Base-by-base conservation (phyloP, 2,888 invertebrate species). In the Xestobium rufovillosum region DNA sequence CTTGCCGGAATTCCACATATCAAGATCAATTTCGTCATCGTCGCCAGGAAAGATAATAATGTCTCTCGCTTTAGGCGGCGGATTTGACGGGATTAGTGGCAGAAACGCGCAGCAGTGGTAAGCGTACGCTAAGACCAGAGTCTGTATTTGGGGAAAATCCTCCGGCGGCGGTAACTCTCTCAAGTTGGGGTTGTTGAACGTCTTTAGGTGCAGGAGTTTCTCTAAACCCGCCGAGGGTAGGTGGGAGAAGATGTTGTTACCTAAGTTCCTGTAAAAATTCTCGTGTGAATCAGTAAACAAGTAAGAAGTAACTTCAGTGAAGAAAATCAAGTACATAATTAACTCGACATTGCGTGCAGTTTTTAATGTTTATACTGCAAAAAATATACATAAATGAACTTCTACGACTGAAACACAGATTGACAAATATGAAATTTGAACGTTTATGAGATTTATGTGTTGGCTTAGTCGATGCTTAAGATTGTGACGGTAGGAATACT, bases 81-180 rank as follows among this genome's bases (percentile, higher is more conserved):
- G 68, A 41, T 52, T 60, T 48, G 61, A 68, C 35, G 76, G 75
- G 50, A 76, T 72, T 50, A 80, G 66, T 29, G 83, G 80, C 56
- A 87, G 64, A 67, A 88, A 92, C 44, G 88, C 83, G 67, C 95
- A 95, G 69, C 95, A 96, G 63, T 96, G 95, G 68, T 95, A 96
- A 48, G 95, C 94, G 66, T 94, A 95, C 1, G 92, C 87, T 25
- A 95, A 69, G 26, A 87, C 80, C 56, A 94, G 71, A 8, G 82
- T 83, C 68, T 86, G 81, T 45, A 94, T 86, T 19, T 83, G 71
- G 0, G 92, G 94, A 66, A 95, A 90, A 35, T 79, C 73, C 45
- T 85, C 83, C 0, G 91, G 87, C 1, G 83, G 74, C 16, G 92
- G 94, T 65, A 95, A 94, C 54, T 87, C 86, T 26, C 81, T 72